These are phyloP conservation scores for Icerya purchasi DNA, from an alignment of 2,888 invertebrate genomes.

Conservation along the genomic window DNA sequence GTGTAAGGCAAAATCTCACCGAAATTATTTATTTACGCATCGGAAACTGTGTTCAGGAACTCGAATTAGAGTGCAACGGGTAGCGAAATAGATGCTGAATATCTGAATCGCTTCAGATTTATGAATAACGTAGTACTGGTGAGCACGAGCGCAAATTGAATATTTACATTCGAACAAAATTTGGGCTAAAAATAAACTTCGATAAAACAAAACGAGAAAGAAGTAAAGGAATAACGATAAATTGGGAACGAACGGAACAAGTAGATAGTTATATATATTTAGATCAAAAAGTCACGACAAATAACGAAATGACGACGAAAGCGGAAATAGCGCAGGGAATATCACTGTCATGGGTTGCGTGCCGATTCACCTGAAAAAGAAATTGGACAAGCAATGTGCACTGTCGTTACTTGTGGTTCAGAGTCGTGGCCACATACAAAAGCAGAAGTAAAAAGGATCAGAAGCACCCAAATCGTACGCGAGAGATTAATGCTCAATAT, in stretches of 20 bases:
- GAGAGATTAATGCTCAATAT: background rate
- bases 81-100: too few relatives aligned
- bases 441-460: background rate
- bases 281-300: background rate
- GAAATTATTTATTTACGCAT: too few relatives aligned
- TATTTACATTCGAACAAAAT: background rate
- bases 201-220: background rate
- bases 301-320: background rate
- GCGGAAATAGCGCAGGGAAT: background rate
- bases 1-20: too few relatives aligned
- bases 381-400: background rate
- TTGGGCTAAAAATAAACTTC: background rate
- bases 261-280: background rate
- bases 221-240: background rate
- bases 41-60: too few relatives aligned
- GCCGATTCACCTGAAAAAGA: background rate
- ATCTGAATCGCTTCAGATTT: background rate
- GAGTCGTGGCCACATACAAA: background rate
- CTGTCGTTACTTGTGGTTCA: background rate
- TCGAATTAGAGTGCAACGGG: too few relatives aligned
- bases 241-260: background rate
- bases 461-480: background rate
- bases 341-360: background rate
- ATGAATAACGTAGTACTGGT: background rate
- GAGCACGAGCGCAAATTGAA: background rate